phyloP scores from a whole-genome alignment of 2,797 vertebrate species.

The Dendrocincla fuliginosa region DNA sequence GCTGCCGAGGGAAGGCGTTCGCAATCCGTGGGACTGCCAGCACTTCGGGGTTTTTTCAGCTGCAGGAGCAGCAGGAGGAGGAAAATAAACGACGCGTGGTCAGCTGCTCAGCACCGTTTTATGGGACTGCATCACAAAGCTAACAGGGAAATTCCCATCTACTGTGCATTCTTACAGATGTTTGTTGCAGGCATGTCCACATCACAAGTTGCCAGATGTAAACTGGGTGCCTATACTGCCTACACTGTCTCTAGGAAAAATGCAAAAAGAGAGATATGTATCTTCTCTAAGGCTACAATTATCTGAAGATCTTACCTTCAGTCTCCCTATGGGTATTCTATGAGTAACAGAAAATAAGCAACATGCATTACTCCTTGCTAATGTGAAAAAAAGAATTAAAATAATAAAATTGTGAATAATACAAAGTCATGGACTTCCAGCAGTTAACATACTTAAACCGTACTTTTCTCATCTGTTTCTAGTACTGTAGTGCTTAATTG shows the following conservation, averaged over 20 bases:
- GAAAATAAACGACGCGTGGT: accelerated
- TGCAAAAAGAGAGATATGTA: neutral
- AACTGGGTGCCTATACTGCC: neutral
- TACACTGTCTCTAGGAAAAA: neutral
- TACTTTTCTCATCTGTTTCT: neutral
- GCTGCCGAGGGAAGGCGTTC: neutral
- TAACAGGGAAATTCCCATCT: neutral
- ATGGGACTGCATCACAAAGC: neutral
- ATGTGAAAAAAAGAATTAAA: neutral
- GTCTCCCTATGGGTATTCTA: neutral
- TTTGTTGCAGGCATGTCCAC: neutral
- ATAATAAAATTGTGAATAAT: neutral
- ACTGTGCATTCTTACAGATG: accelerated
- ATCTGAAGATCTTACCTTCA: neutral
- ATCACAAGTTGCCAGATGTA: neutral
- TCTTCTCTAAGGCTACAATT: neutral
- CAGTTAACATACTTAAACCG: neutral
- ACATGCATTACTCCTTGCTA: neutral
- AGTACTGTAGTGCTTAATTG: neutral
- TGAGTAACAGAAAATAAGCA: neutral
- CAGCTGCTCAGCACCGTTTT: neutral
- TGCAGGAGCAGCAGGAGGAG: neutral
- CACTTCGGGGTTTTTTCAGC: neutral
- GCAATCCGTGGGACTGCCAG: accelerated
- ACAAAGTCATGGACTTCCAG: neutral